Conservation (phyloP, 2,888 invertebrate species). For the Drosophila pullipes region DNA sequence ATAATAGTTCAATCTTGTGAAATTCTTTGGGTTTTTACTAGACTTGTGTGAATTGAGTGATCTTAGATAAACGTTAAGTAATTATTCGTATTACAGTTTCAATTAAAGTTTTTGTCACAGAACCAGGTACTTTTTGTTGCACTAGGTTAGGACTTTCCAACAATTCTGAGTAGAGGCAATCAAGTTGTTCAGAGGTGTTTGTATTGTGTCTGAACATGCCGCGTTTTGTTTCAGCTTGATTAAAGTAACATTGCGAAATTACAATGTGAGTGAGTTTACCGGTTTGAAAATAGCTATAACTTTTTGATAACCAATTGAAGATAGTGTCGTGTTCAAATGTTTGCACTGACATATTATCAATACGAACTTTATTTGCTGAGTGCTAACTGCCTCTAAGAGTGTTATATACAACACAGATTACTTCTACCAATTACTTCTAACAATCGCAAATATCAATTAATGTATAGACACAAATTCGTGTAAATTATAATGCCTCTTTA, state of each 20-base stretch:
- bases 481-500: not conserved
- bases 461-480: not conserved
- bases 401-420: not conserved
- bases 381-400: not conserved
- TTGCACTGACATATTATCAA: not conserved
- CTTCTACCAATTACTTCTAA: too few species aligned
- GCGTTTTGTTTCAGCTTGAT: constrained; percentile 24
- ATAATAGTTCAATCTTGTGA: constrained; percentile 23
- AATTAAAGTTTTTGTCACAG: constrained; percentile 22
- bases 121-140: constrained; percentile 45
- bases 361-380: not conserved
- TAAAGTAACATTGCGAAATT: constrained; percentile 48
- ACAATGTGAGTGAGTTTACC: not conserved
- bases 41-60: constrained; percentile 11
- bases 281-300: constrained; percentile 5
- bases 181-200: not conserved
- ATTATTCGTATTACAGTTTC: not conserved
- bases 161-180: not conserved
- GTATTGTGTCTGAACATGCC: constrained; percentile 2
- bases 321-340: not conserved
- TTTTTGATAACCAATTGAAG: not conserved
- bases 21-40: constrained; percentile 34
- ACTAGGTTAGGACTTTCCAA: constrained; percentile 61
- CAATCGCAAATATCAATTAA: not conserved
- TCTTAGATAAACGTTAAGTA: constrained; percentile 33